Base-by-base conservation (phyloP, 2,113 vertebrate species). In the Pseudorasbora parva region DNA sequence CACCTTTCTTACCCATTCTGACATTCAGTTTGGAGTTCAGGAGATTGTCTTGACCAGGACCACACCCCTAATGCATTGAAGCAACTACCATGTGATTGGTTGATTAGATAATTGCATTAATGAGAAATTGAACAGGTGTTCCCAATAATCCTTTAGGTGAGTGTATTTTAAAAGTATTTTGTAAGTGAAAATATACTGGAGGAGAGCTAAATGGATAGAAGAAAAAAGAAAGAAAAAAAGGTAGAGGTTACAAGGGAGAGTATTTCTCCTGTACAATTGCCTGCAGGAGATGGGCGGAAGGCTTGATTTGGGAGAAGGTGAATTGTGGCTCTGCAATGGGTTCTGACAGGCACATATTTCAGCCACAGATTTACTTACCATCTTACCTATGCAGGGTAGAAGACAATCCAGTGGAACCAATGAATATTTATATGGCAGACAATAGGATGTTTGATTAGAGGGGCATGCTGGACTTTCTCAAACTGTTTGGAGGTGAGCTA, bases 311-410 rank as follows among this genome's bases (percentile, higher is more conserved):
- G 81, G 47, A 89, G 86, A 88, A 57, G 49, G 86, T 92, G 91
- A 93, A 90, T 90, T 91, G 90, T 90, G 89, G 81, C 86, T 91
- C 77, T 87, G 85, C 86, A 93, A 92, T 91, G 86, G 88, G 41
- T 88, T 87, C 85, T 92, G 93, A 92, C 93, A 93, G 91, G 91
- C 86, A 88, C 91, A 92, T 93, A 91, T 90, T 91, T 92, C 92
- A 91, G 87, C 81, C 89, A 81, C 60, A 90, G 89, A 91, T 94
- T 92, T 91, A 90, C 86, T 89, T 84, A 59, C 79, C 84, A 87
- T 85, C 87, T 57, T 84, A 87, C 83, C 78, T 89, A 77, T 64
- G 87, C 87, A 85, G 85, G 89, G 72, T 85, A 87, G 85, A 89
- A 54, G 82, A 88, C 84, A 77, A 87, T 88, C 86, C 83, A 64